Conservation (phyloP, 2,797 vertebrate species). For the Tragopan temminckii region DNA sequence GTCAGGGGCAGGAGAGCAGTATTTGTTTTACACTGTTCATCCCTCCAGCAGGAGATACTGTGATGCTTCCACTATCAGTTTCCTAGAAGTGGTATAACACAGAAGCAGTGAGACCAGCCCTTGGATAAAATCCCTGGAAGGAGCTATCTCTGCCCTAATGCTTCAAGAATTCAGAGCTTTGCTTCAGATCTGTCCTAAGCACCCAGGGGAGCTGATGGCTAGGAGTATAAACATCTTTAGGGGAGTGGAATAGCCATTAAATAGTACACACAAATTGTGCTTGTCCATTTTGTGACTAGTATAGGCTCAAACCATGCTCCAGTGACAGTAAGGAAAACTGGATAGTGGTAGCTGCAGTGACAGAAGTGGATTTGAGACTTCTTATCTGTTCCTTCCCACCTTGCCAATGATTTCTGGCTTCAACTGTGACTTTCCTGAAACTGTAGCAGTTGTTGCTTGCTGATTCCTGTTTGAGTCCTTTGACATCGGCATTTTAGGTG, state of each 20-base stretch:
- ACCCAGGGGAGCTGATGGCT: background rate
- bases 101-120: background rate
- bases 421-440: background rate
- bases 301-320: background rate
- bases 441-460: background rate
- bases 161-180: background rate
- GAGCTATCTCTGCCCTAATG: background rate
- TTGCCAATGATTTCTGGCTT: fast-evolving
- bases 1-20: fast-evolving
- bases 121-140: background rate
- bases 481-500: fast-evolving
- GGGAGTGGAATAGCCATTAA: background rate
- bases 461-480: background rate
- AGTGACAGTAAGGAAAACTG: background rate
- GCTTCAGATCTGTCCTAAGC: background rate
- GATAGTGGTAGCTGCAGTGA: background rate
- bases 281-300: background rate
- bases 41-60: background rate
- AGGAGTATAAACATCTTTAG: background rate
- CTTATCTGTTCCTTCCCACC: background rate
- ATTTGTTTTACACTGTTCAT: background rate
- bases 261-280: background rate
- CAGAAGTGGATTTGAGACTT: background rate
- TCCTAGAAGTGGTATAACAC: background rate
- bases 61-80: background rate